Evolutionary conservation across 1,140 invertebrate species (phyloP), one percentile per base, ranked within the genome.

Genomic region (Drosophila ercepeae): DNA sequence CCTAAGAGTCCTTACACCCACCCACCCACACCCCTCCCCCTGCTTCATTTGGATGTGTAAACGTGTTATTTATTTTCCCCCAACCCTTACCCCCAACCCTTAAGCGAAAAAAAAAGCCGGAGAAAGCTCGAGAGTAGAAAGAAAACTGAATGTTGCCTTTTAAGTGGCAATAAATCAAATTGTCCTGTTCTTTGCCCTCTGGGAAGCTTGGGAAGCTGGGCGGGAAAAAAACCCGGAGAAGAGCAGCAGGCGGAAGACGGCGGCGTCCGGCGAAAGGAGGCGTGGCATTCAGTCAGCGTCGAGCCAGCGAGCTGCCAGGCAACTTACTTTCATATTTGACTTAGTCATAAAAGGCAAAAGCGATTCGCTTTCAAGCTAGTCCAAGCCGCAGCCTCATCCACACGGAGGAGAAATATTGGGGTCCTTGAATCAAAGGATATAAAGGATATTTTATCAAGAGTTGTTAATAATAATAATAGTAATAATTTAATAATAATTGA

Each of bases 141-240:
- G 60, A 83, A 86, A 86, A 81, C 82, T 77, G 76, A 86, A 86
- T 86, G 82, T 86, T 86, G 82, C 81, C 81, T 88, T 86, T 86
- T 88, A 86, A 88, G 81, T 86, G 81, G 81, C 77, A 88, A 86
- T 86, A 86, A 86, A 86, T 86, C 81, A 86, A 86, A 86, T 86
- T 86, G 82, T 75, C 68, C 64, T 86, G 59, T 65, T 65, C 46
- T 45, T 42, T 65, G 61, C 60, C 59, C 61, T 65, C 61, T 65
- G 61, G 61, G 41, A 63, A 63, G 65, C 57, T 21, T 42, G 41
- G n/a, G 27, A 27, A 27, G 29, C 29, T 11, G 11, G 11, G 25
- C 25, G 5, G 1, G 1, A 27, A 27, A 27, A 27, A 32, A 11
- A 11, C 4, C 9, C 29, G 29, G 29, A 32, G 11, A n/a, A n/a